Conservation (phyloP, 2,113 vertebrate genomes). For the human region DNA sequence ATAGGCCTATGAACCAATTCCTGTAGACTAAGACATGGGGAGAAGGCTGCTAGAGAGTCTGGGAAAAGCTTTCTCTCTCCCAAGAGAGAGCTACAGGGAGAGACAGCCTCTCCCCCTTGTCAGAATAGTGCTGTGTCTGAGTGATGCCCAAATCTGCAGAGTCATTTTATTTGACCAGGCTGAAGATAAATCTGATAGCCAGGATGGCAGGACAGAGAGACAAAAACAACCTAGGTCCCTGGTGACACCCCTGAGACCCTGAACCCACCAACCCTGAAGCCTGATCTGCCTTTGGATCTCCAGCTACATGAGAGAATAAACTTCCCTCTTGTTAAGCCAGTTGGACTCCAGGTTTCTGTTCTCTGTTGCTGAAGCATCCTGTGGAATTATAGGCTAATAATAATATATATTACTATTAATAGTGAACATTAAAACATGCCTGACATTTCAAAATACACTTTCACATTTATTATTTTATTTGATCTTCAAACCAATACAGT, state of each 20-base stretch:
- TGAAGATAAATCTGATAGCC: background rate
- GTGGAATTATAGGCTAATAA: conserved; percentile 32
- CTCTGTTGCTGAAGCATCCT: background rate
- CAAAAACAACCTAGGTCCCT: background rate
- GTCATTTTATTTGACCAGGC: background rate
- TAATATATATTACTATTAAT: conserved; percentile 55
- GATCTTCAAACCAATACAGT: conserved; percentile 30
- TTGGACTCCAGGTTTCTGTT: background rate
- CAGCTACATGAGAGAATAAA: conserved; percentile 4
- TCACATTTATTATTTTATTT: conserved; percentile 48
- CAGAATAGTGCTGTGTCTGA: background rate
- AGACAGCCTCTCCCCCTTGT: background rate
- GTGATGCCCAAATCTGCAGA: background rate
- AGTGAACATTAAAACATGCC: conserved; percentile 51
- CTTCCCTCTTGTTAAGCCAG: background rate
- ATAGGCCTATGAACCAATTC: background rate
- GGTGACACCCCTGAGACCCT: background rate
- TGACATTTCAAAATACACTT: conserved; percentile 16
- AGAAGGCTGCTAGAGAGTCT: background rate
- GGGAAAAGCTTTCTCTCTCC: background rate
- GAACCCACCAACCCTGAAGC: background rate
- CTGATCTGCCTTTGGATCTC: background rate
- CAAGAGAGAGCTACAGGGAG: background rate
- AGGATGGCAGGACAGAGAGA: background rate
- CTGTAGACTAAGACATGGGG: background rate